Evolutionary conservation across 2,797 vertebrate genomes (phyloP).

Genomic region (Eremophila alpestris): DNA sequence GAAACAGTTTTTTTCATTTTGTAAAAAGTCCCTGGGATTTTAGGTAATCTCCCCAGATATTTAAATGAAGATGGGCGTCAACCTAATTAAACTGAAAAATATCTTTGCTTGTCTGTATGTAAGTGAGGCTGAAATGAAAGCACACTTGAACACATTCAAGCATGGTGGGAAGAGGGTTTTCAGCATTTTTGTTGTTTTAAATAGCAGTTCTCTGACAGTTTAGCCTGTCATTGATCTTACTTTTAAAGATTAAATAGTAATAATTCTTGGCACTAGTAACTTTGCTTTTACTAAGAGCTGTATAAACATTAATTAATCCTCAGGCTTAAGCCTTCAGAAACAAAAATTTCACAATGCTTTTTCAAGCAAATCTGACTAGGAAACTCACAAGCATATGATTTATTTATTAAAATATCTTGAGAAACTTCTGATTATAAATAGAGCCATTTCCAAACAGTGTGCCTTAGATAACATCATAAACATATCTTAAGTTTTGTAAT

Average conservation of each 20-base stretch:
- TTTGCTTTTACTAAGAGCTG: constrained; percentile 52
- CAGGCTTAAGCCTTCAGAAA: constrained; percentile 48
- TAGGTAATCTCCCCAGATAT: not conserved
- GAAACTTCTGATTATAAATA: constrained; percentile 54
- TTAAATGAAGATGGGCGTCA: not conserved
- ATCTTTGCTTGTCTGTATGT: not conserved
- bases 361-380: constrained; percentile 45
- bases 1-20: not conserved
- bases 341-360: constrained; percentile 33
- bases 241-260: constrained; percentile 53
- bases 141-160: not conserved
- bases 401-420: constrained; percentile 49
- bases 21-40: not conserved
- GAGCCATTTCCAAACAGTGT: constrained; percentile 44
- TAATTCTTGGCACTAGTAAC: constrained; percentile 51
- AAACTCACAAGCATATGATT: constrained; percentile 23
- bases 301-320: constrained; percentile 71
- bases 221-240: constrained; percentile 41
- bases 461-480: constrained; percentile 58
- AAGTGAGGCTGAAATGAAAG: not conserved
- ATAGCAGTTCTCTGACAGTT: constrained; percentile 24
- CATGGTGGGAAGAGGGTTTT: not conserved
- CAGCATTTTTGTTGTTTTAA: constrained; percentile 39
- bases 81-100: constrained; percentile 13
- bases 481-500: constrained; percentile 63